Base-by-base conservation (phyloP, 2,888 invertebrate genomes). In the Metopia argyrocephala region DNA sequence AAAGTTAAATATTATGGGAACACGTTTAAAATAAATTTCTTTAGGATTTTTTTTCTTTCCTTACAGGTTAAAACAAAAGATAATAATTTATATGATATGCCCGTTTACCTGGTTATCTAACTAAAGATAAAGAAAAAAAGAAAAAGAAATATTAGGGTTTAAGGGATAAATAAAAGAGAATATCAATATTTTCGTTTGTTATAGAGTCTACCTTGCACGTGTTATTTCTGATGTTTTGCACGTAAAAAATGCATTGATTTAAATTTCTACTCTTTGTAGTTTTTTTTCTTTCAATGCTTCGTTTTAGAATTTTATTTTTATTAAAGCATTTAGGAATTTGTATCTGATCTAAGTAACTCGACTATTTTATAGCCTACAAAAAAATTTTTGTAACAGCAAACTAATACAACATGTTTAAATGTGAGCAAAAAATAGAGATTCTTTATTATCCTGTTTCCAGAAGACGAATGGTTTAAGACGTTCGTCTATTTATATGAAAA, bases 231-330 rank as follows among this genome's bases (percentile, higher is more conserved):
- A 61, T 45, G n/a, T 28, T 52, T 61, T 61, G 21, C 75, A 75
- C 74, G 59, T 66, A 68, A 28, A 68, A 46, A 75, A 61, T 45
- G 68, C 46, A 68, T 62, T 54, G 52, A 75, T 75, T 75, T 38
- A 38, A 38, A 38, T 38, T 38, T 38, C 9, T 38, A 38, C 15
- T 38, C 38, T 38, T 15, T 38, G 1, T 15, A 4, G 4, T 61
- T 75, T 66, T 61, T 75, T 64, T 23, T 27, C 52, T 61, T 28
- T 56, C n/a, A n/a, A n/a, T n/a, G n/a, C n/a, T 56, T 56, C 52
- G 12, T 12, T 1, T 15, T 3, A 1, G 7, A 20, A 28, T 20
- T 5, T 5, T 57, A 7, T 27, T 5, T 1, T n/a, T 1, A 7
- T 57, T 57, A 20, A 28, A 38, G 38, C 15, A 28, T 28, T 28